These are phyloP conservation scores for Sesamia nonagrioides DNA, from an alignment of 1,140 invertebrate genomes.

Conservation along the genomic window DNA sequence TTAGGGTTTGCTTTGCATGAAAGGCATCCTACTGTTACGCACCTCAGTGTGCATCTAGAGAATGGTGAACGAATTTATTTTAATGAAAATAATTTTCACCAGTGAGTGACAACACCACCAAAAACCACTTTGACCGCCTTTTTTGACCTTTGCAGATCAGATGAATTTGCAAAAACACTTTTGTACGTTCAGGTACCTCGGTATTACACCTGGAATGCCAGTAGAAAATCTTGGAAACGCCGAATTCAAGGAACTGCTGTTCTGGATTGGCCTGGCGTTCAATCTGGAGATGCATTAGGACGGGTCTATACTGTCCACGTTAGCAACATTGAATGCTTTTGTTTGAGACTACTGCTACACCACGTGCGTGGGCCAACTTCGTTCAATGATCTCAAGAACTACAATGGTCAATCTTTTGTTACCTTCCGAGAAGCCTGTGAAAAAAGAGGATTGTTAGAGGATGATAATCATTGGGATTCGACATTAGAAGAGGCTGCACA, in stretches of 20 bases:
- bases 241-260: slow-evolving; percentile 58
- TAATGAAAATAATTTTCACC: slow-evolving; percentile 50
- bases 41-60: slow-evolving; percentile 56
- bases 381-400: slow-evolving; percentile 55
- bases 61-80: slow-evolving; percentile 60
- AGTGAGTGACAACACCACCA: slow-evolving; percentile 47
- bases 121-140: slow-evolving; percentile 46
- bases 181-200: slow-evolving; percentile 54
- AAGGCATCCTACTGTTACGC: slow-evolving; percentile 55
- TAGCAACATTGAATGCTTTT: slow-evolving; percentile 59
- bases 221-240: slow-evolving; percentile 56
- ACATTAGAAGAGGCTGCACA: too few species aligned
- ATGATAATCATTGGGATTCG: slow-evolving; percentile 59
- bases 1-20: slow-evolving; percentile 50
- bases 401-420: slow-evolving; percentile 46
- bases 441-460: slow-evolving; percentile 56
- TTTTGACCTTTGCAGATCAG: slow-evolving; percentile 65
- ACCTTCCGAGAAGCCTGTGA: slow-evolving; percentile 62
- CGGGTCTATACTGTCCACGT: slow-evolving; percentile 57
- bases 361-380: slow-evolving; percentile 58
- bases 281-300: slow-evolving; percentile 58
- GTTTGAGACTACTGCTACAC: slow-evolving; percentile 57
- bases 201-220: slow-evolving; percentile 50
- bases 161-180: slow-evolving; percentile 59
- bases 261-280: slow-evolving; percentile 56